These are phyloP conservation scores for Limnothrissa miodon DNA, from an alignment of 2,113 vertebrate species.

Conservation along the genomic window DNA sequence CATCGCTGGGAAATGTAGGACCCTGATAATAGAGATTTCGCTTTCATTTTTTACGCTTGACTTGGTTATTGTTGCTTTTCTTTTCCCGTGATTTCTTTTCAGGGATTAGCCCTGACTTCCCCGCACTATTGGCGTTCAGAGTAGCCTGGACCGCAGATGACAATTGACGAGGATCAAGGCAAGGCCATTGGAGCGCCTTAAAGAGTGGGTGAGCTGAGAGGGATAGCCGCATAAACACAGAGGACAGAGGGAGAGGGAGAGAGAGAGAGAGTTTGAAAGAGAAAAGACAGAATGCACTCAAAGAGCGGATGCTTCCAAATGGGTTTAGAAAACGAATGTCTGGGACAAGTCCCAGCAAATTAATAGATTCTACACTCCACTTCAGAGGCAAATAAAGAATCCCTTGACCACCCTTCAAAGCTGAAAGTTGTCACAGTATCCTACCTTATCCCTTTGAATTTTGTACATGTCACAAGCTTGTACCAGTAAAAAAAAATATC, in stretches of 20 bases:
- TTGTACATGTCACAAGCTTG: neutral
- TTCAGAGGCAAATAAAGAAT: neutral
- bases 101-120: slow-evolving; percentile 99
- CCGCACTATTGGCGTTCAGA: slow-evolving; percentile 91
- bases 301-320: slow-evolving; percentile 76
- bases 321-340: slow-evolving; percentile 56
- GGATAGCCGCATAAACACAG: slow-evolving; percentile 77
- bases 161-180: slow-evolving; percentile 98
- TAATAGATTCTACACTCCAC: slow-evolving; percentile 79
- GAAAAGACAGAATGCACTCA: slow-evolving; percentile 64
- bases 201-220: slow-evolving; percentile 81
- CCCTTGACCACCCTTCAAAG: neutral
- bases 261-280: neutral
- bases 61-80: slow-evolving; percentile 99
- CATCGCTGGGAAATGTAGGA: slow-evolving; percentile 97
- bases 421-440: neutral
- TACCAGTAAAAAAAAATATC: neutral
- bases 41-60: slow-evolving; percentile 99
- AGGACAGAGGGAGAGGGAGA: slow-evolving; percentile 48
- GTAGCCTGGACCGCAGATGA: slow-evolving; percentile 93
- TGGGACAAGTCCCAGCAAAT: slow-evolving; percentile 74
- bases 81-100: slow-evolving; percentile 95
- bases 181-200: slow-evolving; percentile 85
- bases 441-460: neutral
- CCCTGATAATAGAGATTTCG: slow-evolving; percentile 99